Evolutionary conservation across 92 coral and sea anemone species (phyloP).

Genomic region (Epizoanthus ramosus): DNA sequence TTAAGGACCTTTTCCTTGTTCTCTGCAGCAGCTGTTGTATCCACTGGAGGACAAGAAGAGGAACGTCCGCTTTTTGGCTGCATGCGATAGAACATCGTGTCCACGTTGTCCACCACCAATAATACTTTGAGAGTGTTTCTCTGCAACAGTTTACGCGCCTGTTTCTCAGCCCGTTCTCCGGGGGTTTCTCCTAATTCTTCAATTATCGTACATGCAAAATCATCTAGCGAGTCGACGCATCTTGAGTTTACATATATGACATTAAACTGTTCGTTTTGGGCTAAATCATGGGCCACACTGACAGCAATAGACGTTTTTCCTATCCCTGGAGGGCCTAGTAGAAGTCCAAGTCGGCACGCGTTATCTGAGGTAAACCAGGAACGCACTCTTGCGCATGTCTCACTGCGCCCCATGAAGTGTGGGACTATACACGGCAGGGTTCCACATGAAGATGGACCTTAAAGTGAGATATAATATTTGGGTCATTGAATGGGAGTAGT

Average conservation of each 20-base stretch:
- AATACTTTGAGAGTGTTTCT: constrained; percentile 5
- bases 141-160: constrained; percentile 21
- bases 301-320: constrained; percentile 49
- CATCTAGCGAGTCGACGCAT: constrained; percentile 16
- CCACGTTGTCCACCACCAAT: constrained; percentile 50
- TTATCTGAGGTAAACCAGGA: constrained; percentile 1
- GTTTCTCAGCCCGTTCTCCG: not conserved
- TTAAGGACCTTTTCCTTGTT: no score
- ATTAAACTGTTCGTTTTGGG: constrained; percentile 11
- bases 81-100: constrained; percentile 32
- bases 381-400: not conserved
- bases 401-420: constrained; percentile 7
- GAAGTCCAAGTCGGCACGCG: not conserved
- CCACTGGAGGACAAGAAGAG: no score
- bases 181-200: constrained; percentile 21
- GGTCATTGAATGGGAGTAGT: no score
- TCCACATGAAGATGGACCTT: not conserved
- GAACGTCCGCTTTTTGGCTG: not conserved
- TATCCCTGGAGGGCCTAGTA: constrained; percentile 36
- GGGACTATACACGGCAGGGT: not conserved
- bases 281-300: constrained; percentile 25
- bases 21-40: no score
- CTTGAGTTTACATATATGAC: constrained; percentile 48
- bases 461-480: no score
- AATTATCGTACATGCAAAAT: constrained; percentile 46